Conservation (phyloP, 2,888 invertebrate genomes). For the Scaptodrosophila latifasciaeformis region DNA sequence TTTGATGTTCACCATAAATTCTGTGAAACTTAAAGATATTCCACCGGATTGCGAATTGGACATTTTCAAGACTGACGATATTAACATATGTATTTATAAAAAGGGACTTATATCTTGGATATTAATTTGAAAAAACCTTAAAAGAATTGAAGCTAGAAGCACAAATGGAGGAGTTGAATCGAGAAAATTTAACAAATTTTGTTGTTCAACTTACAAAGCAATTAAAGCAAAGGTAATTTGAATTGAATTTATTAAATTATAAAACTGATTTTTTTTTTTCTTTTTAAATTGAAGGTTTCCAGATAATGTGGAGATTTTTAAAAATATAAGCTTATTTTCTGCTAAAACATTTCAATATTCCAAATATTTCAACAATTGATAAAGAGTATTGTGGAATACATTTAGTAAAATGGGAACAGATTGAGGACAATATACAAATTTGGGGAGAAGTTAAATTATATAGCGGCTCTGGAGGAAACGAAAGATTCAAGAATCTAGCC, state of each 20-base stretch:
- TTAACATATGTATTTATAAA: conserved; percentile 8
- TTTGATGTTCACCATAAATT: conserved; percentile 9
- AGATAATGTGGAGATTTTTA: conserved; percentile 7
- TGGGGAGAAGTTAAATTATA: conserved; percentile 3
- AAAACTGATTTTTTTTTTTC: not conserved
- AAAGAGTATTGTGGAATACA: conserved; percentile 3
- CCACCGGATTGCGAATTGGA: conserved; percentile 4
- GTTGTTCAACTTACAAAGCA: conserved; percentile 17
- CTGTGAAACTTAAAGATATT: conserved; percentile 13
- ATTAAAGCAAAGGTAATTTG: conserved; percentile 11
- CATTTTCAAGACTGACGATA: conserved; percentile 5
- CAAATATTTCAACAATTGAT: conserved; percentile 5
- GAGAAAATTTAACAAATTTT: conserved; percentile 9
- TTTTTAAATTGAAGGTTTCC: conserved; percentile 11
- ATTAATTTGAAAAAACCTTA: conserved; percentile 12
- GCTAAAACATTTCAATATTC: not conserved
- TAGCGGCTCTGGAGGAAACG: conserved; percentile 7
- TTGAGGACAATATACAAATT: conserved; percentile 1
- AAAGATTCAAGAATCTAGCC: conserved; percentile 2
- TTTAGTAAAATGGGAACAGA: conserved; percentile 6
- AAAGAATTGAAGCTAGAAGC: not conserved
- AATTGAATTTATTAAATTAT: conserved; percentile 2
- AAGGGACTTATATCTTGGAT: conserved; percentile 2
- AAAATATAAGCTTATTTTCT: conserved; percentile 12
- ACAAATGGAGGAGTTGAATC: conserved; percentile 1